A percentile compares a stretch with the other conserved stretches of the same genome.
phyloP scores from a whole-genome alignment of 2,113 vertebrate species.

The Amphiprion percula region DNA sequence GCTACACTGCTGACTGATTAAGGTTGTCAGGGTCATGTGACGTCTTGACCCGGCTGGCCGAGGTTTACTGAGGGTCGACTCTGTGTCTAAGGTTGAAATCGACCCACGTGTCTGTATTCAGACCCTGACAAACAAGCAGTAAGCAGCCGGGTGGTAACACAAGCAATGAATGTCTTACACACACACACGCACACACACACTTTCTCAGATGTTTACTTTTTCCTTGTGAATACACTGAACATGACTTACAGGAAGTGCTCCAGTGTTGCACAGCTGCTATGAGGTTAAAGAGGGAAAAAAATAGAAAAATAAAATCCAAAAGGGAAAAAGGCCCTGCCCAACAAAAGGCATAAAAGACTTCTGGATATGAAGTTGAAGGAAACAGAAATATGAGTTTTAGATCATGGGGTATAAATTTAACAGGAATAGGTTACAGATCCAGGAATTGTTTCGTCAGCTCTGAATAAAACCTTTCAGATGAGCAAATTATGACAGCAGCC shows the following conservation, averaged over 20 bases:
- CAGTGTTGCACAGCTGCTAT: conserved; percentile 9
- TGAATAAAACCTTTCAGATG: conserved; percentile 47
- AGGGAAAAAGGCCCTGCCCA: conserved; percentile 10
- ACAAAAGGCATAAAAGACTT: conserved; percentile 20
- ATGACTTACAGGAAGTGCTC: conserved; percentile 36
- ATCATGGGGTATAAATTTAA: conserved; percentile 43
- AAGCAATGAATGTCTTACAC: background rate
- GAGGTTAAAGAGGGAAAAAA: conserved; percentile 11
- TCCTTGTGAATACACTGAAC: conserved; percentile 16
- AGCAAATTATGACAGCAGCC: conserved; percentile 39
- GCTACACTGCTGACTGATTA: conserved; percentile 42
- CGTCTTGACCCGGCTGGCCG: conserved; percentile 47
- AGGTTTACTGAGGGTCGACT: conserved; percentile 33
- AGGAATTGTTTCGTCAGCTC: conserved; percentile 44
- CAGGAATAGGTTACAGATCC: conserved; percentile 11
- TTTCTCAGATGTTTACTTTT: background rate
- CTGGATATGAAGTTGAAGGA: conserved; percentile 37
- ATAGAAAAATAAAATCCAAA: background rate
- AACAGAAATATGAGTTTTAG: conserved; percentile 36
- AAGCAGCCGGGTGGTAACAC: too few relatives aligned
- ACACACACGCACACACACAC: conserved; percentile 9
- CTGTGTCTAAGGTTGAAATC: conserved; percentile 40
- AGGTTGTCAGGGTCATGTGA: conserved; percentile 61
- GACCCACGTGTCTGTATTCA: conserved; percentile 41
- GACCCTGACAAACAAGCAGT: conserved; percentile 14